Base-by-base conservation (phyloP, 2,797 vertebrate genomes). In the Spondyliosoma cantharus region DNA sequence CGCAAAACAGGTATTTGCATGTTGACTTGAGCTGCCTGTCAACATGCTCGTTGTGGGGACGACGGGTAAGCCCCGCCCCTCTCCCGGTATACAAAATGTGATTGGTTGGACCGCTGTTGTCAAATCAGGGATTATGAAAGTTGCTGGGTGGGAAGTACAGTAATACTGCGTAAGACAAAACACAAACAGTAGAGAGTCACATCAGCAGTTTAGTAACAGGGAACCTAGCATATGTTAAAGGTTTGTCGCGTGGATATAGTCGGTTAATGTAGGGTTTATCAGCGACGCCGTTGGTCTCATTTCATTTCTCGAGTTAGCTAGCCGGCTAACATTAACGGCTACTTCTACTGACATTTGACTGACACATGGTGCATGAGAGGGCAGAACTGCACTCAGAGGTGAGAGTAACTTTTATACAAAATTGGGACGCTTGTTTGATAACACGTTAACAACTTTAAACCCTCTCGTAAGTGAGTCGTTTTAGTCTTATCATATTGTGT, bases 91-190 rank as follows among this genome's bases (percentile, higher is more conserved):
- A 3, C 0, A 12, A 14, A 53, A 53, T 50, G 0, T 86, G 86
- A 95, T 94, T 94, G 94, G 93, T 73, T 9, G 0, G 57, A 0
- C 19, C 7, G 25, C 50, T 76, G n/a, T 68, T 53, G 81, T 71
- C 76, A 82, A 64, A 57, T 78, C 59, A 13, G 37, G 12, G 14
- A n/a, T 76, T 76, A 71, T 14, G 78, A 90, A 91, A 88, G 50
- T 76, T 67, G 11, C 20, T n/a, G 54, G 48, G 60, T 42, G 46
- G 56, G 20, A 25, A 25, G 42, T 42, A 1, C 12, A 9, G 4
- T 7, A 7, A 14, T 1, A 15, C 0, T 3, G 0, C 1, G 27
- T 25, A n/a, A 37, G 19, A 4, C 4, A 4, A 29, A 14, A 20
- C 5, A 1, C 11, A 0, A n/a, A 12, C 14, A 19, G 2, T 2